phyloP scores from a whole-genome alignment of 2,797 vertebrate species.

The Chaetodon trifasciatus region DNA sequence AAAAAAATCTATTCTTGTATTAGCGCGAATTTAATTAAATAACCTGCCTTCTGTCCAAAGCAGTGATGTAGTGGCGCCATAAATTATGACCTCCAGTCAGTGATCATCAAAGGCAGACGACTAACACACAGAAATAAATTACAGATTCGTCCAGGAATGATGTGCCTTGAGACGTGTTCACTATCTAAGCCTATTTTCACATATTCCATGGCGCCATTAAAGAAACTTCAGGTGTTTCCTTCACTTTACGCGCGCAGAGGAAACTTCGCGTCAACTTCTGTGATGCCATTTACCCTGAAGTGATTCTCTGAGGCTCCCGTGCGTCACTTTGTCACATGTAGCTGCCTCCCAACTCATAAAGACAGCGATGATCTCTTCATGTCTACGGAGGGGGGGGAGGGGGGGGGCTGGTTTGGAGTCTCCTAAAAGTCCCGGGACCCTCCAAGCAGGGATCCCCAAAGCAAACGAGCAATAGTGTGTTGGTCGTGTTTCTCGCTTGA shows the following conservation, averaged over 20 bases:
- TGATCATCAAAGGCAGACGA: constrained; percentile 42
- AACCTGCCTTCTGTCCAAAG: constrained; percentile 47
- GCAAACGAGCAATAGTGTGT: constrained; percentile 1
- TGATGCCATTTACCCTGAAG: background rate
- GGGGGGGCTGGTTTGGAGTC: background rate
- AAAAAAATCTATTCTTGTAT: background rate
- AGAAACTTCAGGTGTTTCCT: background rate
- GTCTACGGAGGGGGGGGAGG: background rate
- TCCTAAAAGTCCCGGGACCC: constrained; percentile 12
- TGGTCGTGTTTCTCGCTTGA: constrained; percentile 10
- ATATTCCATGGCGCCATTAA: constrained; percentile 11
- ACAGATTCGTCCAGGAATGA: constrained; percentile 28
- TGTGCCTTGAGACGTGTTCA: constrained; percentile 15
- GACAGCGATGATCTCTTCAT: constrained; percentile 14
- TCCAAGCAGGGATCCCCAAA: constrained; percentile 10
- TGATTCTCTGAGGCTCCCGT: background rate
- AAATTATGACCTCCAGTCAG: constrained; percentile 52
- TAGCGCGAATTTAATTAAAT: constrained; percentile 44
- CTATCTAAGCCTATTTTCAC: constrained; percentile 29
- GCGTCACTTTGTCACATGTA: constrained; percentile 19
- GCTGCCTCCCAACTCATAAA: constrained; percentile 13
- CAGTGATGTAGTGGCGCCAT: constrained; percentile 17
- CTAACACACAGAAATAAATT: constrained; percentile 29
- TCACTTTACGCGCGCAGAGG: background rate
- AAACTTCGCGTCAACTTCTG: background rate